Evolutionary conservation across 35 echinoderm and acorn worm species (phyloP), one percentile per base, ranked within the genome.

Genomic region (Lytechinus variegatus): DNA sequence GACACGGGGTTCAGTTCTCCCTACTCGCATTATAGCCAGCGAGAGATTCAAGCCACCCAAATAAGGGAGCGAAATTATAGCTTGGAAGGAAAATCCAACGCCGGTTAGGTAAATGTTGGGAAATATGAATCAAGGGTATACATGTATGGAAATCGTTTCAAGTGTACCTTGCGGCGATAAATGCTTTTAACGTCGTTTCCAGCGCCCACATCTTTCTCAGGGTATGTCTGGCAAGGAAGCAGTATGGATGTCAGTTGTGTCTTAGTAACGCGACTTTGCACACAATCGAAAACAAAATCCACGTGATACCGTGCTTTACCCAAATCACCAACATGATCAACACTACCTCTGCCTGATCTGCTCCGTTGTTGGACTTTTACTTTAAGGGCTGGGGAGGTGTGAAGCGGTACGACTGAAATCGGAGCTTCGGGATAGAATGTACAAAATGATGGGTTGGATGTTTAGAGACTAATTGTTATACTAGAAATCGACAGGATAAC

Each of bases 101-200:
- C 66, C 29, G 88, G 29, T 90, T 90, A 54, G 88, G 88, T 90
- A 90, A 90, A 90, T 90, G 88, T 90, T 90, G 88, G 88, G 88
- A 90, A 90, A 90, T 90, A 90, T 90, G 88, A 90, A 90, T 90
- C 88, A 90, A 90, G 28, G 52, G 28, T 90, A 21, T 44, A 52
- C 88, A 90, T 44, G 88, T 10, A 52, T 44, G 88, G 88, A 52
- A 54, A 44, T 90, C 29, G 88, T 52, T 90, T 90, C 88, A 54
- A 90, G 88, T 90, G 88, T 54, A 90, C 88, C 88, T 90, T 54
- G 28, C 28, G 88, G 88, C 88, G 29, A 90, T 90, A 52, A 52
- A 90, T 90, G 88, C 88, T 90, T 90, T 90, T 90, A 90, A 90
- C 88, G 88, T 90, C 88, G 88, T 90, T 90, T 90, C 88, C 27